Evolutionary conservation across 2,888 invertebrate species (phyloP), one percentile per base, ranked within the genome.

Genomic region (Agonopterix subpropinquella): DNA sequence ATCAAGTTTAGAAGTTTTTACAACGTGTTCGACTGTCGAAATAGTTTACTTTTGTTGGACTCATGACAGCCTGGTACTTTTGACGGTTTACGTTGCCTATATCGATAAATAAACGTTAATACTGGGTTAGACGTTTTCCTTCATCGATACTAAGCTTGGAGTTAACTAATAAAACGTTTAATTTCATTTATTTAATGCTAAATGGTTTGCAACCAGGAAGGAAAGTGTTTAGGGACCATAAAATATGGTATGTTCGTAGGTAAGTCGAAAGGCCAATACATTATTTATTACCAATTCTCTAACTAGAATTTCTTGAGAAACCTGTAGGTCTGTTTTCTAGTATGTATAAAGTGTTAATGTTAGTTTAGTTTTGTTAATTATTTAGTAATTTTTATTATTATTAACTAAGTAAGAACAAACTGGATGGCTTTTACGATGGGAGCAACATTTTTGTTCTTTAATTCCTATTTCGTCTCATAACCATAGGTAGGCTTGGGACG

Each of bases 1-100:
- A 77, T 80, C 74, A 80, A 80, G 81, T 80, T 82, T 80, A 83
- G 77, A 78, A 77, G 72, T 83, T 85, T 87, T 88, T 85, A 81
- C 83, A 70, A 74, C 77, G 64, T 65, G 76, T 77, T 79, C 62
- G 76, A 69, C 73, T 80, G 77, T 77, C 84, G 76, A 84, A 85
- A 85, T 85, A 81, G 81, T 80, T 75, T 71, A 80, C 77, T 78
- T 77, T 78, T 77, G 70, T 74, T 63, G 58, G 48, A 57, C 61
- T 73, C 80, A 84, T 88, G 84, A 51, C 71, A 58, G 70, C 87
- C 87, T 88, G 73, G 87, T 87, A 85, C 63, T 71, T 81, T 83
- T 79, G 84, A 86, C 80, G 81, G 76, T 78, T 74, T 71, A 80
- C 84, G 85, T 82, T 82, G 73, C 75, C 73, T 82, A 79, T 84